A percentile compares a stretch with the other conserved stretches of the same genome.
Conservation (phyloP, 2,797 vertebrate species). For the Mormyrops attenuatus region DNA sequence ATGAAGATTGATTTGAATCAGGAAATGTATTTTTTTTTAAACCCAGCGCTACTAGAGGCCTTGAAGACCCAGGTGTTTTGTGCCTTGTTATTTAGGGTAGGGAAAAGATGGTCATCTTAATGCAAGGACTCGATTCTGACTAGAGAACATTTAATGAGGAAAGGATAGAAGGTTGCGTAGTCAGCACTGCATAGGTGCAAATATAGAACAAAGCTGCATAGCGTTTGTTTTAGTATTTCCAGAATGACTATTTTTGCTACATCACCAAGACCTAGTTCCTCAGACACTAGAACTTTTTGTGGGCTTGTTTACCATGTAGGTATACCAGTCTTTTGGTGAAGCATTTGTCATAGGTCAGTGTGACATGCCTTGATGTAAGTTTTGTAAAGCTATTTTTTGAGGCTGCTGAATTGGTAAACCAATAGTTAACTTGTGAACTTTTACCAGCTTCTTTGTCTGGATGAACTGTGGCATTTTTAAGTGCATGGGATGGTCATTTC, state of each 20-base stretch:
- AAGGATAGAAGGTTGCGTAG: background rate
- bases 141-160: background rate
- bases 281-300: background rate
- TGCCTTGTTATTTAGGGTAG: background rate
- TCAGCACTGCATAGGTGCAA: conserved; percentile 6
- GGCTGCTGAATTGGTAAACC: background rate
- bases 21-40: background rate
- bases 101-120: background rate
- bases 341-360: background rate
- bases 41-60: background rate
- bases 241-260: background rate
- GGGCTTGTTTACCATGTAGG: background rate
- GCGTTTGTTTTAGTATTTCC: background rate
- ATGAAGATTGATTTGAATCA: background rate
- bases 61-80: background rate
- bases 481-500: background rate
- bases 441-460: background rate
- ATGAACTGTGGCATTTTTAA: background rate
- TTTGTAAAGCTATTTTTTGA: background rate
- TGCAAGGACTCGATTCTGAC: background rate
- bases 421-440: background rate
- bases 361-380: background rate
- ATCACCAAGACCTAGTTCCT: background rate
- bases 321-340: background rate
- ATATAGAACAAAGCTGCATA: background rate